Evolutionary conservation across 2,113 vertebrate species (phyloP).

Genomic region (Albula glossodonta): DNA sequence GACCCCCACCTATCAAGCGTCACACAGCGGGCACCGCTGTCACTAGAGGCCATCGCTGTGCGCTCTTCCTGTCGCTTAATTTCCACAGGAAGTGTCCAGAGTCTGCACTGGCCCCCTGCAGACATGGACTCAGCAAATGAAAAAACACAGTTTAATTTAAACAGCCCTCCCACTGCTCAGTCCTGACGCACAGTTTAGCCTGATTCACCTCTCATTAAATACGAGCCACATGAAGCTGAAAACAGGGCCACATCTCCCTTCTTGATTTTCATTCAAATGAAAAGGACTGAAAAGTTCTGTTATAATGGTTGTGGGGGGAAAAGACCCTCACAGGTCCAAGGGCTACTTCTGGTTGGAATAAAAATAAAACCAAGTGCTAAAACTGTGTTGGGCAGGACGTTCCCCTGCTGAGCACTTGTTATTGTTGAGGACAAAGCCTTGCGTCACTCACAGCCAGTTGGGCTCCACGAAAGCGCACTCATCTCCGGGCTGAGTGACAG

Average conservation of each 20-base stretch:
- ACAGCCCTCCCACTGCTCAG: not conserved
- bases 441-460: not conserved
- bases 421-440: not conserved
- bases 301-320: too few species aligned
- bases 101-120: not conserved
- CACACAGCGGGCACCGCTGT: not conserved
- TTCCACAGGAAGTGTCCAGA: not conserved
- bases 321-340: too few species aligned
- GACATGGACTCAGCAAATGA: not conserved
- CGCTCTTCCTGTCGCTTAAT: not conserved
- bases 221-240: not conserved
- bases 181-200: not conserved
- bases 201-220: not conserved
- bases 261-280: too few species aligned
- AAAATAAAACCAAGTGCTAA: not conserved
- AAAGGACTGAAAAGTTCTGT: too few species aligned
- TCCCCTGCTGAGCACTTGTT: not conserved
- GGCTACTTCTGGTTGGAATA: not conserved
- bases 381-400: not conserved
- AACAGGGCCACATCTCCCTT: too few species aligned
- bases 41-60: not conserved
- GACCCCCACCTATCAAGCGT: not conserved
- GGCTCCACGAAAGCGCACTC: not conserved
- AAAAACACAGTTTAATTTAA: not conserved
- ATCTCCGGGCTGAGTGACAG: not conserved